Evolutionary conservation across 2,113 vertebrate species (phyloP).

Genomic region (Hirundichthys speculiger): DNA sequence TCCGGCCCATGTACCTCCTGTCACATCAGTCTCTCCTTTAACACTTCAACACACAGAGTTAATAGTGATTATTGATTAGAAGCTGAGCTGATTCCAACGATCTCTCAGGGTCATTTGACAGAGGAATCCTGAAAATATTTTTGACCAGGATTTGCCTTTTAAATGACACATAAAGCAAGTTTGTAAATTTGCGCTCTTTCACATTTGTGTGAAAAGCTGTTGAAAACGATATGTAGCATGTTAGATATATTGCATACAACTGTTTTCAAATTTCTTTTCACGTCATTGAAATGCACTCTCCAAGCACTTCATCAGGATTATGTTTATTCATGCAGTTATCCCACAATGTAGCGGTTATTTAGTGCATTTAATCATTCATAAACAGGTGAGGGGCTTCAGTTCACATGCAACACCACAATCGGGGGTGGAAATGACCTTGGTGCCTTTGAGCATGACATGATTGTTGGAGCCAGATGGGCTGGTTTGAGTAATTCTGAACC

Average conservation of each 20-base stretch:
- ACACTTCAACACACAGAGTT: no score
- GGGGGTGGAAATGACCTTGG: neutral
- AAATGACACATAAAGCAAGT: no score
- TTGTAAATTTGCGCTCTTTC: no score
- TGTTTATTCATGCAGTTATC: constrained; percentile 10
- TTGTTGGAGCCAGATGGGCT: constrained; percentile 18
- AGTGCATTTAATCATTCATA: constrained; percentile 22
- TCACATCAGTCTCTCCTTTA: no score
- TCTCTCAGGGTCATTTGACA: no score
- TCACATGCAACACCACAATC: constrained; percentile 6
- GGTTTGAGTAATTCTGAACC: constrained; percentile 9
- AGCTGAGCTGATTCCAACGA: no score
- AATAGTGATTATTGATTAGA: no score
- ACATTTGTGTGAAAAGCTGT: no score
- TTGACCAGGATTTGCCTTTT: no score
- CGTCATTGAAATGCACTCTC: neutral
- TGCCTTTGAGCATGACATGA: constrained; percentile 24
- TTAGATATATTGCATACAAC: neutral
- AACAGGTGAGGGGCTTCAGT: constrained; percentile 14
- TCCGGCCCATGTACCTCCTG: no score
- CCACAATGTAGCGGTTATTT: neutral
- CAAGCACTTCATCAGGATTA: neutral
- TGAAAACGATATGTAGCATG: neutral
- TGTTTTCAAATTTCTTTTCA: neutral
- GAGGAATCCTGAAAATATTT: no score